Evolutionary conservation across 2,888 invertebrate genomes (phyloP).

Genomic region (Tromatobia lineatoria): DNA sequence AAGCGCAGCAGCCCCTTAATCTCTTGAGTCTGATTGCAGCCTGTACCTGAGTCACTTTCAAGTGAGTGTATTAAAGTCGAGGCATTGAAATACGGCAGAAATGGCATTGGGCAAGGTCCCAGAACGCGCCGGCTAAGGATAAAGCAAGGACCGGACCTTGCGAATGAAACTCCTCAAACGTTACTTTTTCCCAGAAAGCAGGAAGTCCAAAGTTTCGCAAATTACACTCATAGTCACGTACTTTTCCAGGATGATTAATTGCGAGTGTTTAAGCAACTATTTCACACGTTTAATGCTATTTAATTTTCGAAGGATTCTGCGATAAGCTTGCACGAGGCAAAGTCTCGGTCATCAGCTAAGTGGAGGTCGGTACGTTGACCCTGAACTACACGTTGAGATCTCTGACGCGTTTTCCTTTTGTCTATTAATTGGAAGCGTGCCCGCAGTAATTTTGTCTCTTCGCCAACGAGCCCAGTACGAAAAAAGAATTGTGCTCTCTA

Average conservation of each 20-base stretch:
- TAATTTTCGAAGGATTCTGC: neutral
- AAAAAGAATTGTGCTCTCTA: slow-evolving; percentile 11
- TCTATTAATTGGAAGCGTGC: slow-evolving; percentile 59
- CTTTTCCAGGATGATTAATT: neutral
- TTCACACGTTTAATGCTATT: neutral
- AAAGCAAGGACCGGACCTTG: slow-evolving; percentile 76
- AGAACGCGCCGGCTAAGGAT: slow-evolving; percentile 75
- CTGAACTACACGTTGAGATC: slow-evolving; percentile 52
- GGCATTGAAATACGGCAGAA: slow-evolving; percentile 70
- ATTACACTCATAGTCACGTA: neutral
- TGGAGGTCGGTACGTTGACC: slow-evolving; percentile 61
- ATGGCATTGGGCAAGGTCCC: slow-evolving; percentile 78
- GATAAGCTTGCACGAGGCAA: neutral
- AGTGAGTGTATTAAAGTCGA: slow-evolving; percentile 66
- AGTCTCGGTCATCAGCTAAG: slow-evolving; percentile 19
- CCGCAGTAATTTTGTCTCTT: slow-evolving; percentile 38
- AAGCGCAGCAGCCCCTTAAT: neutral
- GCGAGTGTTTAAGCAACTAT: too few species aligned
- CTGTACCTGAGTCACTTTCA: slow-evolving; percentile 27
- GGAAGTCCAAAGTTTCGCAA: slow-evolving; percentile 71
- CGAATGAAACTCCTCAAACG: slow-evolving; percentile 23
- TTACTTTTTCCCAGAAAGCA: slow-evolving; percentile 63
- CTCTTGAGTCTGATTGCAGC: neutral
- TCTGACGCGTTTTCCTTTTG: slow-evolving; percentile 36
- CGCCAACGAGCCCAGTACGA: slow-evolving; percentile 34